Evolutionary conservation across 1,140 invertebrate genomes (phyloP).

Genomic region (Bombus ignitus): DNA sequence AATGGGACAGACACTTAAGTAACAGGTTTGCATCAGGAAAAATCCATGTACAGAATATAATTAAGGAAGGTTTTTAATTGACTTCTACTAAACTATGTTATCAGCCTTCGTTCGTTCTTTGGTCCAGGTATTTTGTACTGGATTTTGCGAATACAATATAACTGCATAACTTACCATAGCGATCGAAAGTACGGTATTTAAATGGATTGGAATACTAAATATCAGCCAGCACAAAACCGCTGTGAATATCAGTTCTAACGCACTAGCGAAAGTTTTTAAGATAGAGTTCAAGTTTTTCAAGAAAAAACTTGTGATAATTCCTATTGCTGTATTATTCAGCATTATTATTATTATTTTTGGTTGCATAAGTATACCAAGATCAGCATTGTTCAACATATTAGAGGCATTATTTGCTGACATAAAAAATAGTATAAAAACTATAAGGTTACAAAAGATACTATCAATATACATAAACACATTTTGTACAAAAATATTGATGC

Average conservation of each 20-base stretch:
- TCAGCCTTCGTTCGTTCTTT: constrained; percentile 42
- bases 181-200: constrained; percentile 92
- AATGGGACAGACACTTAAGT: not conserved
- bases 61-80: constrained; percentile 5
- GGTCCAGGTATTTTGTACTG: constrained; percentile 84
- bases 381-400: constrained; percentile 85
- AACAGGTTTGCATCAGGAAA: not conserved
- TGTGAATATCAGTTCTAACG: constrained; percentile 95
- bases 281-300: constrained; percentile 97
- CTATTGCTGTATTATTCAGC: constrained; percentile 94
- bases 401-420: constrained; percentile 85
- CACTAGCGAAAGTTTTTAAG: constrained; percentile 97
- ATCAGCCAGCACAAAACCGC: constrained; percentile 94
- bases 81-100: constrained; percentile 30
- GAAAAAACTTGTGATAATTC: constrained; percentile 97
- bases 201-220: constrained; percentile 93
- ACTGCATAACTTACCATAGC: constrained; percentile 92
- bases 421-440: constrained; percentile 87
- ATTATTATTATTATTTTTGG: constrained; percentile 90
- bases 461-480: constrained; percentile 98
- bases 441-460: constrained; percentile 94
- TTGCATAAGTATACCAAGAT: constrained; percentile 73
- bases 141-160: constrained; percentile 94
- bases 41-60: not conserved
- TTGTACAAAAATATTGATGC: constrained; percentile 95